Percentiles rank a stretch among this genome's conserved stretches.
phyloP scores from a whole-genome alignment of 2,888 invertebrate species.

The Mycalesis mineus region DNA sequence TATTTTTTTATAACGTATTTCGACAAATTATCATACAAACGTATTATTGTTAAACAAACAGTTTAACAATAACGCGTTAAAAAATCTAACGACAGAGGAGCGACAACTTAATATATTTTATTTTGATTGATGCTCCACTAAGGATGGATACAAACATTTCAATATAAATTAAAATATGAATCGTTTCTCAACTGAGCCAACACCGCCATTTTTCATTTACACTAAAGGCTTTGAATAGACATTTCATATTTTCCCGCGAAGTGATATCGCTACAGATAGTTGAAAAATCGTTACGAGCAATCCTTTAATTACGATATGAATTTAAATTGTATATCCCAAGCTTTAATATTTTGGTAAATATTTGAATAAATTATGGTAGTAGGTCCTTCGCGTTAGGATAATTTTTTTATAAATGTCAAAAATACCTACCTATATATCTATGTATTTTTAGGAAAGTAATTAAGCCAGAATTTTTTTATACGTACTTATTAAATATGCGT shows the following conservation, averaged over 20 bases:
- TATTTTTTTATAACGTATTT: too few species aligned
- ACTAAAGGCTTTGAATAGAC: too few species aligned
- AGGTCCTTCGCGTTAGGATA: conserved; percentile 13
- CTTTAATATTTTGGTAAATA: conserved; percentile 42
- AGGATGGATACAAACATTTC: too few species aligned
- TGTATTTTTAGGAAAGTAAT: background rate
- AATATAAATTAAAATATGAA: too few species aligned
- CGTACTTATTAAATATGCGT: background rate
- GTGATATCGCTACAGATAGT: conserved; percentile 6
- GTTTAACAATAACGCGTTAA: too few species aligned
- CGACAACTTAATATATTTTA: too few species aligned
- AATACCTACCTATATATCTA: background rate
- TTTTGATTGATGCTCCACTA: too few species aligned
- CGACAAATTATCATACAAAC: too few species aligned
- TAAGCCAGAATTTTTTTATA: background rate
- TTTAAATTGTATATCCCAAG: conserved; percentile 39
- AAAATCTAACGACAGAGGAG: too few species aligned
- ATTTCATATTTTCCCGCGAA: background rate
- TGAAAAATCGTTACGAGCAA: background rate
- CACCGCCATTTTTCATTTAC: too few species aligned
- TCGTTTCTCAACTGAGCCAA: too few species aligned
- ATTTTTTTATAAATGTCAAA: conserved; percentile 10
- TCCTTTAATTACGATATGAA: conserved; percentile 16
- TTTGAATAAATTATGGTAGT: conserved; percentile 17
- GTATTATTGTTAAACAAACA: too few species aligned